phyloP scores from a whole-genome alignment of 64 coral and sea anemone species.

The Montipora cactus region DNA sequence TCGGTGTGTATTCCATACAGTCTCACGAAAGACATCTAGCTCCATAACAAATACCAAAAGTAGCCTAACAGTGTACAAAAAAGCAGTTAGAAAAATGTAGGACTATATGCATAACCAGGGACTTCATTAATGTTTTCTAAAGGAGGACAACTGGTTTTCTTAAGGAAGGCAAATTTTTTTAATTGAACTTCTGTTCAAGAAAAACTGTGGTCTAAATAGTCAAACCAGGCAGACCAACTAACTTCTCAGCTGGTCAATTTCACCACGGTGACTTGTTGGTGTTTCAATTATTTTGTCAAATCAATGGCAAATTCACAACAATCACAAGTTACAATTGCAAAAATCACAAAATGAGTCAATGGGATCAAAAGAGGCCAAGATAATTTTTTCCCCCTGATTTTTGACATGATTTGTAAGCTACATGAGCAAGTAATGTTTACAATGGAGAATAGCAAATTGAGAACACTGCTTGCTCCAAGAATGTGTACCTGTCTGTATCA shows the following conservation, averaged over 20 bases:
- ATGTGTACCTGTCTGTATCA: constrained; percentile 72
- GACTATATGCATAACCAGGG: not conserved
- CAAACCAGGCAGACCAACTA: no score
- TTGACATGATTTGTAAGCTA: not conserved
- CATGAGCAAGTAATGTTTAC: not conserved
- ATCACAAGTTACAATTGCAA: not conserved
- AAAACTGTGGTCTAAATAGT: no score
- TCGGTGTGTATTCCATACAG: constrained; percentile 59
- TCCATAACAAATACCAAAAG: constrained; percentile 59
- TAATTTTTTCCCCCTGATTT: not conserved
- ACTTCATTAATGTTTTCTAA: not conserved
- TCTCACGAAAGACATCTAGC: constrained; percentile 50
- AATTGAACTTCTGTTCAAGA: no score
- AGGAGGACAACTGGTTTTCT: not conserved
- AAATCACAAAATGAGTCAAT: not conserved
- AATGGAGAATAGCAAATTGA: not conserved
- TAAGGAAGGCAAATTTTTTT: not conserved
- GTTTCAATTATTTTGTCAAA: not conserved
- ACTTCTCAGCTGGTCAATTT: not conserved
- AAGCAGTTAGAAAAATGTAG: not conserved
- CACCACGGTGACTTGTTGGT: not conserved
- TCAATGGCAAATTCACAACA: not conserved
- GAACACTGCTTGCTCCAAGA: not conserved
- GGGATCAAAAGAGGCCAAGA: not conserved
- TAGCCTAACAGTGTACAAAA: constrained; percentile 14